A percentile compares a stretch with the other conserved stretches of the same genome.
These are phyloP conservation scores for Gallinago solitaria DNA, from an alignment of 2,797 vertebrate genomes.

Conservation along the genomic window DNA sequence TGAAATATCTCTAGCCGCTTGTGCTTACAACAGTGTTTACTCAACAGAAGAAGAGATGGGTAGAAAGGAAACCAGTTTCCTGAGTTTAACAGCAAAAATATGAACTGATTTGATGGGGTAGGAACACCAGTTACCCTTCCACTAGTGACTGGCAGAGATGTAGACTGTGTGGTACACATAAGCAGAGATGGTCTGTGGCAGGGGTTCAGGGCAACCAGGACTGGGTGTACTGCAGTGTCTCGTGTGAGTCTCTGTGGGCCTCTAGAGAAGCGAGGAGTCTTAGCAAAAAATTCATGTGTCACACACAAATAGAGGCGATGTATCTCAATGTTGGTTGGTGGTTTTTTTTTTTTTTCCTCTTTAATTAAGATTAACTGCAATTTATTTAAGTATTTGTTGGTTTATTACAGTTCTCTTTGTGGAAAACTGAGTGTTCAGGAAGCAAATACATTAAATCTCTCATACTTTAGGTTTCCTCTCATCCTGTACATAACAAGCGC, in stretches of 20 bases:
- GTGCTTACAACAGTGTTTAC: background rate
- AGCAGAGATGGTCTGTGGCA: background rate
- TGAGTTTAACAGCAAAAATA: background rate
- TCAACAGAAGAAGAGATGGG: background rate
- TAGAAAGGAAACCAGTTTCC: background rate
- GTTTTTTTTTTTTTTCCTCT: accelerated
- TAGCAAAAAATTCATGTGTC: background rate
- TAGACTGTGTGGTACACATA: background rate
- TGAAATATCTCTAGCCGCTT: background rate
- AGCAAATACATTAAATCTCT: background rate
- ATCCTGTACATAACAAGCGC: background rate
- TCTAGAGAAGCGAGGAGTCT: background rate
- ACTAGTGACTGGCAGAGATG: background rate
- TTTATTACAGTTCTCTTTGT: background rate
- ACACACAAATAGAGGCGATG: background rate
- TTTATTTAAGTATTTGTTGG: background rate
- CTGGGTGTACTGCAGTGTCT: background rate
- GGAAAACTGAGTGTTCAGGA: background rate
- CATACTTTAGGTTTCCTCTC: background rate
- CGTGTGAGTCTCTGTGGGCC: background rate
- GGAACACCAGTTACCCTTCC: background rate
- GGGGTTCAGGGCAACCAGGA: background rate
- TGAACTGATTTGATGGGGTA: background rate
- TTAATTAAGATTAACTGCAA: background rate
- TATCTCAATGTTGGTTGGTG: background rate